Percentiles rank a stretch among this genome's conserved stretches.
Conservation (phyloP, 2,797 vertebrate genomes). For the Mastacembelus armatus region DNA sequence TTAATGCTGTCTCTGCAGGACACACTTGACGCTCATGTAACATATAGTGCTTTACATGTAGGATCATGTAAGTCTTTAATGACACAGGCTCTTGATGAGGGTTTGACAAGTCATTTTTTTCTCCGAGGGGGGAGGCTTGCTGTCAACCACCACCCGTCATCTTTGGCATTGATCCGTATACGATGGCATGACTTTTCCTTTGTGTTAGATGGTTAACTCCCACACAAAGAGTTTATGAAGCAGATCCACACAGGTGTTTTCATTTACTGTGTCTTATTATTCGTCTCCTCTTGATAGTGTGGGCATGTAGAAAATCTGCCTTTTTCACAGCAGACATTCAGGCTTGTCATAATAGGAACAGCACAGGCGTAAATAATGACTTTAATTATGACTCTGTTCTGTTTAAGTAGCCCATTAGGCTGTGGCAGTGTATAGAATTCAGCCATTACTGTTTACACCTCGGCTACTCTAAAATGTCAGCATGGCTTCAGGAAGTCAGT, state of each 20-base stretch:
- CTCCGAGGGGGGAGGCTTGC: constrained; percentile 25
- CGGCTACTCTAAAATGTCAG: background rate
- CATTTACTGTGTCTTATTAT: constrained; percentile 1
- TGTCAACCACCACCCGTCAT: constrained; percentile 10
- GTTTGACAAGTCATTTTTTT: constrained; percentile 63
- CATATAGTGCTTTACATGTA: constrained; percentile 40
- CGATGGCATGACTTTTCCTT: background rate
- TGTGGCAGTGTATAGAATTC: background rate
- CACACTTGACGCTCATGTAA: constrained; percentile 39
- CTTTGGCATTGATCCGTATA: background rate
- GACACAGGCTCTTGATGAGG: constrained; percentile 46
- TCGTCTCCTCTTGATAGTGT: background rate
- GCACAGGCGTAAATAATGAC: background rate
- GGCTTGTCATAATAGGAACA: background rate
- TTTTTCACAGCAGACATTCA: background rate
- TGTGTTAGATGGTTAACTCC: constrained; percentile 6
- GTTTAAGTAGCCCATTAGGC: background rate
- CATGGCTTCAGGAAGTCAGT: background rate
- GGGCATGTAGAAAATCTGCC: background rate
- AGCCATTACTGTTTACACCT: background rate
- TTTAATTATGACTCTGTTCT: background rate
- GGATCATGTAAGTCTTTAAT: constrained; percentile 64
- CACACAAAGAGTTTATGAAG: background rate
- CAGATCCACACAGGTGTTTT: background rate
- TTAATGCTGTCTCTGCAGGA: constrained; percentile 59